phyloP scores from a whole-genome alignment of 2,113 vertebrate genomes.

The Nannospalax galili region DNA sequence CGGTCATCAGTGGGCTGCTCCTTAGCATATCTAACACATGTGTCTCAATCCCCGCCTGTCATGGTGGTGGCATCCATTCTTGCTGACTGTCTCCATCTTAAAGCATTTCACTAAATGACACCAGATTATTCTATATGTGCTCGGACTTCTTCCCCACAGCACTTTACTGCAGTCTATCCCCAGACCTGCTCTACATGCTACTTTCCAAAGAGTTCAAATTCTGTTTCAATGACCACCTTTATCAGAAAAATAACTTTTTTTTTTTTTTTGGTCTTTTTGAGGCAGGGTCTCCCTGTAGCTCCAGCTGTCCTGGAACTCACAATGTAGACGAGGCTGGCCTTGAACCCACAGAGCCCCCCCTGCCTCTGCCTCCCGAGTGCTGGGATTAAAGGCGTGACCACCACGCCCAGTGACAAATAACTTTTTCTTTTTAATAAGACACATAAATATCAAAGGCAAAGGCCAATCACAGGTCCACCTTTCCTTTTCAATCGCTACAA shows the following conservation, averaged over 20 bases:
- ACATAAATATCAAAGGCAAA: conserved; percentile 18
- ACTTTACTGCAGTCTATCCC: background rate
- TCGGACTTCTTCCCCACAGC: background rate
- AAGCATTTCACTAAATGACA: conserved; percentile 1
- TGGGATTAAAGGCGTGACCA: too few relatives aligned
- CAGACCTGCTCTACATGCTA: background rate
- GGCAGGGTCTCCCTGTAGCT: too few relatives aligned
- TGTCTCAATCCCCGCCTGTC: background rate
- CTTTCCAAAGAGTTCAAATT: conserved; percentile 56
- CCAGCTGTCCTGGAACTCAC: too few relatives aligned
- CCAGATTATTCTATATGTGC: background rate
- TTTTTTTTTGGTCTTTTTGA: too few relatives aligned
- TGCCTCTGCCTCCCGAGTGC: too few relatives aligned
- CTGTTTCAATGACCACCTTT: conserved; percentile 23
- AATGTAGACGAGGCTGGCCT: too few relatives aligned
- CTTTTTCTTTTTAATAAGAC: conserved; percentile 48
- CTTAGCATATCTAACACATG: conserved; percentile 1
- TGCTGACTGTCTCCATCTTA: background rate
- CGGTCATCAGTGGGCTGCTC: conserved; percentile 39
- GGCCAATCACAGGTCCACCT: background rate
- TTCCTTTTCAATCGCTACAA: conserved; percentile 15
- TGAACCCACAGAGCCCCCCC: too few relatives aligned
- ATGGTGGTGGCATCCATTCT: background rate
- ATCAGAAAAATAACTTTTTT: conserved; percentile 11
- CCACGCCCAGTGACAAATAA: too few relatives aligned